Evolutionary conservation across 2,113 vertebrate genomes (phyloP).

Genomic region (Lepus europaeus): DNA sequence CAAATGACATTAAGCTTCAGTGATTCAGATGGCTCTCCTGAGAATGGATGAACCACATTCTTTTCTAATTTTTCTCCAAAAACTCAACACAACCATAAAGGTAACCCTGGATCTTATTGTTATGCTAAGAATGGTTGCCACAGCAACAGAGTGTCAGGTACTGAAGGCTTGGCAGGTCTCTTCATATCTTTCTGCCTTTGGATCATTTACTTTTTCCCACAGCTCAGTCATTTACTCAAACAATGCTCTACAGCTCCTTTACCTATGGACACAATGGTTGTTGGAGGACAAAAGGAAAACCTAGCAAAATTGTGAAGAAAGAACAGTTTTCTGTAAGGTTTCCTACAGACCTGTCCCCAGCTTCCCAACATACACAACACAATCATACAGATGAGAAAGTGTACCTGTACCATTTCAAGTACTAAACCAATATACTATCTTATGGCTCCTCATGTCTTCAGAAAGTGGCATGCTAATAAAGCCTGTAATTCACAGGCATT

Average conservation of each 20-base stretch:
- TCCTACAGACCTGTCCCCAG: background rate
- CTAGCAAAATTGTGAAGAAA: slow-evolving; percentile 13
- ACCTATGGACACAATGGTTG: background rate
- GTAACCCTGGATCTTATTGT: slow-evolving; percentile 63
- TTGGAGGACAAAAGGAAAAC: background rate
- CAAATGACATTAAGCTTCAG: slow-evolving; percentile 71
- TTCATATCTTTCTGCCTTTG: slow-evolving; percentile 35
- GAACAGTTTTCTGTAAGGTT: background rate
- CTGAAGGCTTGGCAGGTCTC: background rate
- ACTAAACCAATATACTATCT: background rate
- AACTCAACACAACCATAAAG: slow-evolving; percentile 63
- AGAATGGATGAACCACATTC: slow-evolving; percentile 65
- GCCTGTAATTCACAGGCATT: background rate
- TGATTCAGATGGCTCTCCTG: slow-evolving; percentile 69
- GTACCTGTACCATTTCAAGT: background rate
- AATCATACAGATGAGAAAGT: background rate
- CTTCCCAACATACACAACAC: background rate
- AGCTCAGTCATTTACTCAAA: slow-evolving; percentile 55
- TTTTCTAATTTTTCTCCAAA: slow-evolving; percentile 49
- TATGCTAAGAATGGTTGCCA: slow-evolving; percentile 54
- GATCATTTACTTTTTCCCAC: slow-evolving; percentile 57
- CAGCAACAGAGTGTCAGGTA: slow-evolving; percentile 61
- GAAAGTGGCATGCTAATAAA: background rate
- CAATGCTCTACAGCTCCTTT: background rate
- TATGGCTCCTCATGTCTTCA: background rate